Percentiles rank a stretch among this genome's conserved stretches.
Evolutionary conservation across 2,113 vertebrate genomes (phyloP).

Genomic region (Chrysochloris asiatica): DNA sequence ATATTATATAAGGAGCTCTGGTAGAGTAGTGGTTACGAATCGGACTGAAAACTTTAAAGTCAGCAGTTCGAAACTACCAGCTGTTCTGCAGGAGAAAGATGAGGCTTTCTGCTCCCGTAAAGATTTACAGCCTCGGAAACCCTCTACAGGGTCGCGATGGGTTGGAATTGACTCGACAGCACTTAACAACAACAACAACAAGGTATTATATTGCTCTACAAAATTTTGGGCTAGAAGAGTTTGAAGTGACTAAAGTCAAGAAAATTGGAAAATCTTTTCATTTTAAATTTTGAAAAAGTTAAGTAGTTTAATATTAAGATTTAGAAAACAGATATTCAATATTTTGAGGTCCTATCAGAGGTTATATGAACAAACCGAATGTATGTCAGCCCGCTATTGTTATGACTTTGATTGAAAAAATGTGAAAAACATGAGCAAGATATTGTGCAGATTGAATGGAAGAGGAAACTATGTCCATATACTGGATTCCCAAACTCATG

Average conservation of each 20-base stretch:
- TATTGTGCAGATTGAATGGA: neutral
- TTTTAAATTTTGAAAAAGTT: constrained; percentile 44
- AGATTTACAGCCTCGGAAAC: too few relatives aligned
- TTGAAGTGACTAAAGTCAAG: constrained; percentile 12
- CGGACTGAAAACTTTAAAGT: too few relatives aligned
- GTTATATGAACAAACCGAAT: neutral
- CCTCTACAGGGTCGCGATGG: too few relatives aligned
- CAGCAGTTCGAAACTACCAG: too few relatives aligned
- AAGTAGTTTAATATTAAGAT: neutral
- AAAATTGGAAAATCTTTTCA: constrained; percentile 35
- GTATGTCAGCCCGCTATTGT: neutral
- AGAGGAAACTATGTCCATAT: neutral
- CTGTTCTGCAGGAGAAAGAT: too few relatives aligned
- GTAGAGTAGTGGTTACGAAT: too few relatives aligned
- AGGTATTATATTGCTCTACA: neutral
- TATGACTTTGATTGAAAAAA: constrained; percentile 12
- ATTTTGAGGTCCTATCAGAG: too few relatives aligned
- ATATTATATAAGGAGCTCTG: too few relatives aligned
- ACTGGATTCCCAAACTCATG: neutral
- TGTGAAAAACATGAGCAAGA: neutral
- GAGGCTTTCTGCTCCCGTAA: too few relatives aligned
- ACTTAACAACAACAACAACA: too few relatives aligned
- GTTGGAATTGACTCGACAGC: too few relatives aligned
- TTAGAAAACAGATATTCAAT: neutral
- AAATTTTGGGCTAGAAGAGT: neutral